Conservation (phyloP, 2,113 vertebrate genomes). For the Caranx ignobilis region DNA sequence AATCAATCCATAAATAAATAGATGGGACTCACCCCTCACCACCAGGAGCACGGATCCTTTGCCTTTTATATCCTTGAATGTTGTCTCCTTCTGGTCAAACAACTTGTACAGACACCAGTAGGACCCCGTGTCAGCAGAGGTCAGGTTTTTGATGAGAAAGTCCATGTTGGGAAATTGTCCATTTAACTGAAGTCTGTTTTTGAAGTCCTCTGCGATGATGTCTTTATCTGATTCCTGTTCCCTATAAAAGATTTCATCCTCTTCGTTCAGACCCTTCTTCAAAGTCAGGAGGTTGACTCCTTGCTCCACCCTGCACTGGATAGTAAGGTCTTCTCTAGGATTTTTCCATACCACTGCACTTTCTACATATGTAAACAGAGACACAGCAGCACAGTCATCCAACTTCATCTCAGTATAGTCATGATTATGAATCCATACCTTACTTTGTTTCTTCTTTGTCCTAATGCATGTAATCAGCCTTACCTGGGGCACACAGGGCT, state of each 20-base stretch:
- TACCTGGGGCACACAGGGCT: conserved; percentile 34
- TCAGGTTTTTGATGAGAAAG: conserved; percentile 66
- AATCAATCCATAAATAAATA: neutral
- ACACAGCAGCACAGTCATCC: neutral
- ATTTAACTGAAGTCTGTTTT: rapidly evolving
- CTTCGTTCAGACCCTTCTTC: neutral
- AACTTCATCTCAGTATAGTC: neutral
- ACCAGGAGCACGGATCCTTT: conserved; percentile 53
- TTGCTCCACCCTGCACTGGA: conserved; percentile 21
- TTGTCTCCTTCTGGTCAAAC: rapidly evolving
- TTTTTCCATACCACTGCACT: neutral
- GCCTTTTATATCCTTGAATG: neutral
- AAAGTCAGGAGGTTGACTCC: rapidly evolving
- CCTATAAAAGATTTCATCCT: rapidly evolving
- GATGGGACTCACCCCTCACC: conserved; percentile 57
- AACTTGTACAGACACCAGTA: conserved; percentile 56
- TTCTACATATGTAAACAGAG: conserved; percentile 1
- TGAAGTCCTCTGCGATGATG: rapidly evolving
- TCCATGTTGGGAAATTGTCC: rapidly evolving
- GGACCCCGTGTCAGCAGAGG: conserved; percentile 40
- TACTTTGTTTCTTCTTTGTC: neutral
- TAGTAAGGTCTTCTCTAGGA: conserved; percentile 18
- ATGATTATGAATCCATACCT: neutral
- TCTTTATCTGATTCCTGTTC: rapidly evolving
- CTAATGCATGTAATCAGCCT: neutral